A percentile compares a stretch with the other conserved stretches of the same genome.
These are phyloP conservation scores for Lethenteron reissneri DNA, from an alignment of 2,113 vertebrate species.

Conservation along the genomic window DNA sequence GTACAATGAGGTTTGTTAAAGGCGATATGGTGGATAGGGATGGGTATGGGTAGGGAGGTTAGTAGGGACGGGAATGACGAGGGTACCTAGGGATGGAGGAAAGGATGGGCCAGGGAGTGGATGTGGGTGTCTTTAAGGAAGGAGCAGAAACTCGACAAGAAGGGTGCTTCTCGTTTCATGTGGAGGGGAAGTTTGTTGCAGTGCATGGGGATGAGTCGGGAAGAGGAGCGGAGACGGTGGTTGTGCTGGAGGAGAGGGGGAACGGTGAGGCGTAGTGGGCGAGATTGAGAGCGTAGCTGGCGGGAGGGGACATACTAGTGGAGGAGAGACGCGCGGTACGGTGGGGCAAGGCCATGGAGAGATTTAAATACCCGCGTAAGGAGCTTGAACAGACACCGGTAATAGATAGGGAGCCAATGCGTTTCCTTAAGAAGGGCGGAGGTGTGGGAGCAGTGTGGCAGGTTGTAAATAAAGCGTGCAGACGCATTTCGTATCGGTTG, in stretches of 20 bases:
- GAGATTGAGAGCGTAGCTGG: not conserved
- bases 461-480: no score
- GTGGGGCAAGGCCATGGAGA: not conserved
- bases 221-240: not conserved
- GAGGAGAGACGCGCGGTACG: not conserved
- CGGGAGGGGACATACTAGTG: not conserved
- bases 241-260: not conserved
- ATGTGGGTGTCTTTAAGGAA: not conserved
- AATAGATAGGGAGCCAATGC: no score
- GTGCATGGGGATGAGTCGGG: not conserved
- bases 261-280: not conserved
- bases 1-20: no score
- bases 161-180: not conserved
- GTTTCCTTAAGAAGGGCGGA: no score
- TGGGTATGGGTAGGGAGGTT: not conserved
- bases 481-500: no score
- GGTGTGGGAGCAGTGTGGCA: no score
- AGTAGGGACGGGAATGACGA: not conserved
- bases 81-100: not conserved
- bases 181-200: not conserved
- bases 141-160: not conserved
- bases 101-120: not conserved
- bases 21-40: no score
- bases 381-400: no score
- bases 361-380: no score